Evolutionary conservation across 2,888 invertebrate genomes (phyloP).

Genomic region (Muschampia plurimacula): DNA sequence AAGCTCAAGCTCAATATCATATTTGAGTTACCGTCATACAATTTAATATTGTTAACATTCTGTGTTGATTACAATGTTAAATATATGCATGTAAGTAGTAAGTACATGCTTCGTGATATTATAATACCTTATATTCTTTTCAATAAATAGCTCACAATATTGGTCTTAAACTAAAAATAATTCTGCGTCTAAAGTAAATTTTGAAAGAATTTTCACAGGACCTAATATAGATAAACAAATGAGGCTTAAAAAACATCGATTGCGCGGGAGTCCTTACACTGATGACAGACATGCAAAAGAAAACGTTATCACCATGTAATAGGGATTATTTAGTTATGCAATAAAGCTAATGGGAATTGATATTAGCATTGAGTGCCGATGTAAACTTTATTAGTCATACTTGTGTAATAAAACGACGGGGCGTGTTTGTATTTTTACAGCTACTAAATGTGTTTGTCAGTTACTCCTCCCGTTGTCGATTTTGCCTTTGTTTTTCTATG

Average conservation of each 20-base stretch:
- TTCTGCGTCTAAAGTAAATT: too few species aligned
- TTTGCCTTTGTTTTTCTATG: slow-evolving; percentile 27
- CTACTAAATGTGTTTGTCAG: slow-evolving; percentile 46
- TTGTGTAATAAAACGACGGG: slow-evolving; percentile 52
- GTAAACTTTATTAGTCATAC: slow-evolving; percentile 58
- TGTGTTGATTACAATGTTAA: too few species aligned
- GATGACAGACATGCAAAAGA: slow-evolving; percentile 37
- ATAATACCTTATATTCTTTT: too few species aligned
- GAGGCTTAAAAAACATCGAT: not conserved
- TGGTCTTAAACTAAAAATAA: too few species aligned
- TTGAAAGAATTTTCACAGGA: too few species aligned
- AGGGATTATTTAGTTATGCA: slow-evolving; percentile 44
- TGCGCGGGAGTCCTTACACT: slow-evolving; percentile 11
- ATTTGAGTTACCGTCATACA: too few species aligned
- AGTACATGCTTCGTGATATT: too few species aligned
- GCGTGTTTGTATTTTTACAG: slow-evolving; percentile 52
- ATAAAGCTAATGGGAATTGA: slow-evolving; percentile 45
- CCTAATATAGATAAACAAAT: too few species aligned
- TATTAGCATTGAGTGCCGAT: slow-evolving; percentile 50
- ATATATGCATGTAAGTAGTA: too few species aligned
- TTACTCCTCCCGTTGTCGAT: slow-evolving; percentile 4
- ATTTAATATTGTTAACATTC: too few species aligned
- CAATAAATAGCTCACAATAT: too few species aligned
- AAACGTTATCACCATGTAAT: slow-evolving; percentile 44
- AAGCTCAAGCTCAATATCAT: too few species aligned